Evolutionary conservation across 2,113 vertebrate genomes (phyloP).

Genomic region (Antechinus flavipes): DNA sequence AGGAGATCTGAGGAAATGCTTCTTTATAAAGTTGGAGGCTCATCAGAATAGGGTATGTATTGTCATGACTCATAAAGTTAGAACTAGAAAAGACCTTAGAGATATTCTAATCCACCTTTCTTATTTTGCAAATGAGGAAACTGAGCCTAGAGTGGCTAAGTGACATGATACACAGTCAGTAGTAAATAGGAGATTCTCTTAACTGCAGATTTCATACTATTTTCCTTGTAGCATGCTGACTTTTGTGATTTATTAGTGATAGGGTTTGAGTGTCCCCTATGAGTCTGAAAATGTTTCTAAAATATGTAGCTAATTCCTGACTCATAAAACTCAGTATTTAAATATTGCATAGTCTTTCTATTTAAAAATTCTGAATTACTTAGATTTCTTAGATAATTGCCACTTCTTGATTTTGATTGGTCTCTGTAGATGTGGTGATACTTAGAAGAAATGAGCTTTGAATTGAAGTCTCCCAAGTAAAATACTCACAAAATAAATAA

Average conservation of each 20-base stretch:
- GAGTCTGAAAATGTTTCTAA: background rate
- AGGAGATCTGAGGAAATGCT: slow-evolving; percentile 96
- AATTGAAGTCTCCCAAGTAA: background rate
- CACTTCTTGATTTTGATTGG: slow-evolving; percentile 34
- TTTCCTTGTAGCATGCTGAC: background rate
- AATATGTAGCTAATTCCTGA: background rate
- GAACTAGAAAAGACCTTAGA: background rate
- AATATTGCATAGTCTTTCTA: background rate
- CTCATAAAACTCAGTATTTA: background rate
- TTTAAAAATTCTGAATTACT: background rate
- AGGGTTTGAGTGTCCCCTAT: background rate
- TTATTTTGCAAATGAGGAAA: background rate
- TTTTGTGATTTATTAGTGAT: background rate
- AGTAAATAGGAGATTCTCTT: background rate
- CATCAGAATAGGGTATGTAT: slow-evolving; percentile 95
- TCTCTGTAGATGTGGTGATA: background rate
- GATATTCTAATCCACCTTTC: background rate
- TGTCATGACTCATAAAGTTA: background rate
- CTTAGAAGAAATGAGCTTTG: background rate
- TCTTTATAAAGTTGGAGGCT: slow-evolving; percentile 95
- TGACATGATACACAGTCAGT: background rate
- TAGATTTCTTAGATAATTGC: slow-evolving; percentile 45
- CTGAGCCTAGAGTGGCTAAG: background rate
- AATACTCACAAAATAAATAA: background rate
- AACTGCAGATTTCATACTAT: background rate